phyloP scores from a whole-genome alignment of 1,140 invertebrate species.

The Schlechtendalia chinensis region DNA sequence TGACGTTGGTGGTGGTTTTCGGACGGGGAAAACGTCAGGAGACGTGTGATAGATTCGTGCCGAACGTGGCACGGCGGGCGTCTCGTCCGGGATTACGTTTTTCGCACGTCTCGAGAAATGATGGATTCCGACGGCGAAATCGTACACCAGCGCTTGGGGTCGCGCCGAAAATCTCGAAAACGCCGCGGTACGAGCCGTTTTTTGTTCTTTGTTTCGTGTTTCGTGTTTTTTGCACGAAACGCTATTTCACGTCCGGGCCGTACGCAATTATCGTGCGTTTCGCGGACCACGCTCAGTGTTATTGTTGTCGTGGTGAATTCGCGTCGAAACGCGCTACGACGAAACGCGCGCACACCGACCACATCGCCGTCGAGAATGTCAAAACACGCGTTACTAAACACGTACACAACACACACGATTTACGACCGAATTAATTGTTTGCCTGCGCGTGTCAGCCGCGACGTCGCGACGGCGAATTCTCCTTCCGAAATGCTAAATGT shows the following conservation, averaged over 20 bases:
- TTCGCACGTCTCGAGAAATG: constrained; percentile 19
- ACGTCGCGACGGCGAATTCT: not conserved
- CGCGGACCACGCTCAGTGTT: too few species aligned
- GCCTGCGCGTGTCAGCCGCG: not conserved
- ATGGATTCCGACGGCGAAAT: constrained; percentile 7
- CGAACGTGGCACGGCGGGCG: constrained; percentile 1
- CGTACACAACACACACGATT: not conserved
- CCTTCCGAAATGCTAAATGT: not conserved
- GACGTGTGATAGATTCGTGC: constrained; percentile 34
- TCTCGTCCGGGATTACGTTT: constrained; percentile 30
- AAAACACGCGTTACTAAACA: constrained; percentile 3
- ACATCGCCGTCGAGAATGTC: constrained; percentile 26
- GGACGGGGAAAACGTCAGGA: constrained; percentile 32
- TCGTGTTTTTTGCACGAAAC: not conserved
- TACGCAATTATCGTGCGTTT: not conserved
- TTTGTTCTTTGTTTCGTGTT: too few species aligned
- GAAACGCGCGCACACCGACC: too few species aligned
- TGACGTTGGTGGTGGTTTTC: too few species aligned
- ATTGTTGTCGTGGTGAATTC: not conserved
- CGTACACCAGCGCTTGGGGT: too few species aligned
- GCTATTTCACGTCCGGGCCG: too few species aligned
- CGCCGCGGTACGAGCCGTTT: too few species aligned
- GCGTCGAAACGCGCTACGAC: not conserved
- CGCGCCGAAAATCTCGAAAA: too few species aligned
- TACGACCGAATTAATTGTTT: constrained; percentile 22